Conservation (phyloP, 2,113 vertebrate species). For the Microtus ochrogaster region DNA sequence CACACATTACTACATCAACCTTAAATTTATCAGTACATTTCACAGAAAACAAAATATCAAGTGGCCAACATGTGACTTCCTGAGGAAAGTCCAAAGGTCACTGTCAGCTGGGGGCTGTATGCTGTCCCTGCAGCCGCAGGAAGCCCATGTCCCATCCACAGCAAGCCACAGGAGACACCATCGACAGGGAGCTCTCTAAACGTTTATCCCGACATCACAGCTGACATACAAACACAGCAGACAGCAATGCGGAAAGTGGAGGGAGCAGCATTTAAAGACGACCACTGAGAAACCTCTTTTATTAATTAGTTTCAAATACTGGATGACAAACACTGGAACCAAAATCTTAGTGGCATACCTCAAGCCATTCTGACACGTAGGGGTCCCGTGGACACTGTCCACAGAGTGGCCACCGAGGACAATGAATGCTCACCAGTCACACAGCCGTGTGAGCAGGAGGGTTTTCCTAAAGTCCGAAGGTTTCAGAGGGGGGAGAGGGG, state of each 20-base stretch:
- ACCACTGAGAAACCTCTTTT: constrained; percentile 31
- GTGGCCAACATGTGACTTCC: not conserved
- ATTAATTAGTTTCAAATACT: constrained; percentile 62
- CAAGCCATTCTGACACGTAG: fast-evolving
- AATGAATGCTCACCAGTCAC: fast-evolving
- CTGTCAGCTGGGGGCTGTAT: not conserved
- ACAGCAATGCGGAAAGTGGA: constrained; percentile 59
- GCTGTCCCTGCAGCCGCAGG: not conserved
- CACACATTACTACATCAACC: not conserved
- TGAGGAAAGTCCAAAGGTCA: not conserved
- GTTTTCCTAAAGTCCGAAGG: not conserved
- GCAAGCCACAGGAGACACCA: constrained; percentile 55
- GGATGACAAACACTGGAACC: constrained; percentile 59
- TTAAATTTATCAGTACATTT: not conserved
- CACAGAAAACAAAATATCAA: not conserved
- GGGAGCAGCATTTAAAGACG: constrained; percentile 51
- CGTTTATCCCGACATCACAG: constrained; percentile 78
- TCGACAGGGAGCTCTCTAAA: not conserved
- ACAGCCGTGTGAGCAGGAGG: fast-evolving
- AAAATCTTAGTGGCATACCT: not conserved
- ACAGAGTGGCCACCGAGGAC: not conserved
- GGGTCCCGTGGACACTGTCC: fast-evolving
- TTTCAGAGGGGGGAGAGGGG: not conserved
- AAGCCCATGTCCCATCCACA: constrained; percentile 27
- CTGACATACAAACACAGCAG: not conserved